These are phyloP conservation scores for Notothenia coriiceps DNA, from an alignment of 2,113 vertebrate species.

Conservation along the genomic window DNA sequence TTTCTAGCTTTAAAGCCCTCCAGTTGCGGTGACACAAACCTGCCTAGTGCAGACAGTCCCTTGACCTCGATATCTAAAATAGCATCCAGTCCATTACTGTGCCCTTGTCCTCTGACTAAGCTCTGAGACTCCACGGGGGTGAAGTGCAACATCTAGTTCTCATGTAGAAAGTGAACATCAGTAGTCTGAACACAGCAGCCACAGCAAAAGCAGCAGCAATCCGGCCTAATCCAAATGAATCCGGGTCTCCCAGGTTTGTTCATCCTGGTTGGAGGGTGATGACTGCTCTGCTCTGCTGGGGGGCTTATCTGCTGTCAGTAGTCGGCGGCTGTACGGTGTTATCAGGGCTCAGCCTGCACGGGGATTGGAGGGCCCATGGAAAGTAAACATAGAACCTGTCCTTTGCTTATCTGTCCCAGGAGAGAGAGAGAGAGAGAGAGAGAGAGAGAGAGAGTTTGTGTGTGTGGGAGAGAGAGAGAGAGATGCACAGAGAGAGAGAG, in stretches of 20 bases:
- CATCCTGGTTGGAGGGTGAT: slow-evolving; percentile 78
- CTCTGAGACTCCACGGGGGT: slow-evolving; percentile 50
- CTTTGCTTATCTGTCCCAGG: slow-evolving; percentile 82
- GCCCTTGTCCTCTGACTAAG: slow-evolving; percentile 64
- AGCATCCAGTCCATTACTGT: slow-evolving; percentile 62
- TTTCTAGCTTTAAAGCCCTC: slow-evolving; percentile 3
- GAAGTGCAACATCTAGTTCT: slow-evolving; percentile 70
- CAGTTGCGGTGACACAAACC: slow-evolving; percentile 46
- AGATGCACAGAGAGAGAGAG: slow-evolving; percentile 35
- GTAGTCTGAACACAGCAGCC: slow-evolving; percentile 78
- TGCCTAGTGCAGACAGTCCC: slow-evolving; percentile 51
- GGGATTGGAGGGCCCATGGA: slow-evolving; percentile 80
- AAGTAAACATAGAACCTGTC: slow-evolving; percentile 85
- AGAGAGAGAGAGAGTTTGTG: slow-evolving; percentile 52
- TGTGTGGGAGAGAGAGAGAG: slow-evolving; percentile 58
- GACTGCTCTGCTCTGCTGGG: slow-evolving; percentile 74
- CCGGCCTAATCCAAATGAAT: slow-evolving; percentile 86
- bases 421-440: slow-evolving; percentile 57
- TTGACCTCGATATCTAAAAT: slow-evolving; percentile 73
- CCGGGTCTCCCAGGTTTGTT: slow-evolving; percentile 77
- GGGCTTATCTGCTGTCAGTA: slow-evolving; percentile 83
- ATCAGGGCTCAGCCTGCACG: slow-evolving; percentile 82
- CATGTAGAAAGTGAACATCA: slow-evolving; percentile 71
- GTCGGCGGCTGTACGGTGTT: slow-evolving; percentile 80
- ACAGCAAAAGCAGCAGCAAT: slow-evolving; percentile 71